These are phyloP conservation scores for Gnathonemus echidnorhynchus DNA, from an alignment of 2,113 vertebrate genomes.

Conservation along the genomic window DNA sequence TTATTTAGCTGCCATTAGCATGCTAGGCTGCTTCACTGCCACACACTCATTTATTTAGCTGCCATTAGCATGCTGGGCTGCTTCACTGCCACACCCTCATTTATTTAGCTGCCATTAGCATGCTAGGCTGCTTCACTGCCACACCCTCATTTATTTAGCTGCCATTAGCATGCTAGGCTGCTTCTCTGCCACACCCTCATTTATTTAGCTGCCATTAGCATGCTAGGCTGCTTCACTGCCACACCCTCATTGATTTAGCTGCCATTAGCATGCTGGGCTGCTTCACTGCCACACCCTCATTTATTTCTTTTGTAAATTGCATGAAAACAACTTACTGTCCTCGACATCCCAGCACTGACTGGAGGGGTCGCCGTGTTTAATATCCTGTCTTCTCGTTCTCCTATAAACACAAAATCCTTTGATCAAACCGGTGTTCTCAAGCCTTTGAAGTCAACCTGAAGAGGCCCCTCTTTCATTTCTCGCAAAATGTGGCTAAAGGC, in stretches of 20 bases:
- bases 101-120: background rate
- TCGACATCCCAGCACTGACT: constrained; percentile 92
- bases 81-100: background rate
- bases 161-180: too few species aligned
- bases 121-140: background rate
- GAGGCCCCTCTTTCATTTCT: background rate
- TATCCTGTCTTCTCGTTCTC: constrained; percentile 89
- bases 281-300: background rate
- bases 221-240: background rate
- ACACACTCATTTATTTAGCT: background rate
- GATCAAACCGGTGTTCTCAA: background rate
- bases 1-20: background rate
- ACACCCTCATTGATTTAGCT: background rate
- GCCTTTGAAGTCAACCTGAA: background rate
- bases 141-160: background rate
- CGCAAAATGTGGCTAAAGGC: background rate
- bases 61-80: background rate
- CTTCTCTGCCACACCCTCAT: background rate
- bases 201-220: background rate
- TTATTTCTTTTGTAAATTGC: background rate
- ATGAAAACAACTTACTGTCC: constrained; percentile 70
- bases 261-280: too few species aligned
- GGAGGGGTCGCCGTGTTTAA: constrained; percentile 89
- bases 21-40: background rate
- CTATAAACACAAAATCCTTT: constrained; percentile 45